Evolutionary conservation across 2,888 invertebrate species (phyloP).

Genomic region (Tiphia femorata): DNA sequence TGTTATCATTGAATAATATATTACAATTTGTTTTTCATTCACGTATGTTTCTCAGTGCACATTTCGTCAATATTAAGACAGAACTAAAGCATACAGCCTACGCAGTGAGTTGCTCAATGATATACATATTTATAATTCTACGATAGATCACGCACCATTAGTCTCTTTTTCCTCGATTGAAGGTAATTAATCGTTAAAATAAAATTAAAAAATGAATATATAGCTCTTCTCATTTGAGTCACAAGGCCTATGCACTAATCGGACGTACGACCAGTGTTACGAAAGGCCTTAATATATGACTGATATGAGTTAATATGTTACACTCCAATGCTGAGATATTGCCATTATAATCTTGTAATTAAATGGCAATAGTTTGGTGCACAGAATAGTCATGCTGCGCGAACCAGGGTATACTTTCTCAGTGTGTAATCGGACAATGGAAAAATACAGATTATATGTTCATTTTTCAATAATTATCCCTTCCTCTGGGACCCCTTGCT

Average conservation of each 20-base stretch:
- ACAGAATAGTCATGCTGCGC: neutral
- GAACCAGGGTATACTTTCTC: neutral
- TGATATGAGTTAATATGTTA: conserved; percentile 23
- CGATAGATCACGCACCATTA: conserved; percentile 16
- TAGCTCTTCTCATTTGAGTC: too few relatives aligned
- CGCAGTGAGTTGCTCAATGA: too few relatives aligned
- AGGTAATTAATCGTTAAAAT: too few relatives aligned
- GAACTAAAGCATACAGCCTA: neutral
- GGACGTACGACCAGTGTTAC: conserved; percentile 6
- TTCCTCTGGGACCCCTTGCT: conserved; percentile 50
- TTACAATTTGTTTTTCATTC: conserved; percentile 43
- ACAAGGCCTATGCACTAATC: too few relatives aligned
- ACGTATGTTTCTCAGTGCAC: too few relatives aligned
- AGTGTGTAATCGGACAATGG: neutral
- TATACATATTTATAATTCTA: conserved; percentile 26
- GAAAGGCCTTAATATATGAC: conserved; percentile 19
- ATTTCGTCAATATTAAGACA: too few relatives aligned
- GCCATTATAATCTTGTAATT: conserved; percentile 11
- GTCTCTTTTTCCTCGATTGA: too few relatives aligned
- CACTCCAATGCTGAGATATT: conserved; percentile 20
- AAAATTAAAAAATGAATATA: conserved; percentile 16
- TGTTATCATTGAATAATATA: conserved; percentile 39
- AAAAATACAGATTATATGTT: conserved; percentile 15
- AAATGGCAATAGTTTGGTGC: neutral
- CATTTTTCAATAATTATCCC: conserved; percentile 57